Percentiles rank a stretch among this genome's conserved stretches.
Evolutionary conservation across 1,140 invertebrate genomes (phyloP).

Genomic region (Drosophila lowei): DNA sequence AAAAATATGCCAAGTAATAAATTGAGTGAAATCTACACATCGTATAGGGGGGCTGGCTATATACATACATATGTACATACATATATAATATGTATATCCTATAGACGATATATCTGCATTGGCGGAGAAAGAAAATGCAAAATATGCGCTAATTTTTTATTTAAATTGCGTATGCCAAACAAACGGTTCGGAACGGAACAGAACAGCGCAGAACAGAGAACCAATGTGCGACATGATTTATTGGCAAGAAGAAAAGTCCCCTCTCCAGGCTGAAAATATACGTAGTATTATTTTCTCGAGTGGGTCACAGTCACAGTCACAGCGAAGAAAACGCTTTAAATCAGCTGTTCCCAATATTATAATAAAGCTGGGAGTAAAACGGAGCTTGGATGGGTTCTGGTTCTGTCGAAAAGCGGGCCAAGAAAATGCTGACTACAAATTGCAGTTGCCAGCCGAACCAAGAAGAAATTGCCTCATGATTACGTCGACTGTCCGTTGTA

Average conservation of each 20-base stretch:
- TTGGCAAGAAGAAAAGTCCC: slow-evolving; percentile 54
- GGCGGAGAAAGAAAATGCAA: slow-evolving; percentile 30
- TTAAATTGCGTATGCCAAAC: slow-evolving; percentile 64
- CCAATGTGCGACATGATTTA: slow-evolving; percentile 71
- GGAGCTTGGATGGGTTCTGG: slow-evolving; percentile 25
- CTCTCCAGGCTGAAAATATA: slow-evolving; percentile 22
- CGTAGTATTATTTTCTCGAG: slow-evolving; percentile 43
- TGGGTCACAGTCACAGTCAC: slow-evolving; percentile 57
- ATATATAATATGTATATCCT: slow-evolving; percentile 13
- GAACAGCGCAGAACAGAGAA: not conserved
- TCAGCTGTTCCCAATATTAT: slow-evolving; percentile 60
- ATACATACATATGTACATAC: slow-evolving; percentile 12
- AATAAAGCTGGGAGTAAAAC: slow-evolving; percentile 24
- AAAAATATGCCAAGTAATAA: slow-evolving; percentile 74
- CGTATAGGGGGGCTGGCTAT: slow-evolving; percentile 13
- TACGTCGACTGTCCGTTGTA: slow-evolving; percentile 54
- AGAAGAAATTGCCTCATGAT: slow-evolving; percentile 77
- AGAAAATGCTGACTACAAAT: slow-evolving; percentile 70
- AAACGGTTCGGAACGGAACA: slow-evolving; percentile 56
- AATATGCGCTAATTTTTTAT: slow-evolving; percentile 65
- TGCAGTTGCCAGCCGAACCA: slow-evolving; percentile 59
- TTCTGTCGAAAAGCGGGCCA: slow-evolving; percentile 23
- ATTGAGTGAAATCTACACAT: slow-evolving; percentile 59
- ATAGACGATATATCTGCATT: not conserved
- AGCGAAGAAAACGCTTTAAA: slow-evolving; percentile 50